phyloP scores from a whole-genome alignment of 2,797 vertebrate genomes.

The Propithecus perrieri region DNA sequence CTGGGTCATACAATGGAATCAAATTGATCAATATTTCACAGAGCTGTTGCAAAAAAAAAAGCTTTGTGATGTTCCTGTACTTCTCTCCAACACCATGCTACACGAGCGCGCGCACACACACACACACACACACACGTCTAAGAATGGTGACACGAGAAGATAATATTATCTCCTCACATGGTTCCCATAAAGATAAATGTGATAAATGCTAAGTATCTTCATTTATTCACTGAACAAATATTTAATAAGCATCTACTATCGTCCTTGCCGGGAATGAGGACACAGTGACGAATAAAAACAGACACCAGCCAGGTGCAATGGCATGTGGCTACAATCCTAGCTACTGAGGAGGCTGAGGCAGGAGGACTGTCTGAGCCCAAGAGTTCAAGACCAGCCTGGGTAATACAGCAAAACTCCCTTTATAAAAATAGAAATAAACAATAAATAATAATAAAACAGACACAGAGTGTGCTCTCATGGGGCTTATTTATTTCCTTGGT shows the following conservation, averaged over 20 bases:
- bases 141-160: neutral
- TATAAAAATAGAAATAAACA: neutral
- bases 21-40: constrained; percentile 75
- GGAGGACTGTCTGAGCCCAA: neutral
- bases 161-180: neutral
- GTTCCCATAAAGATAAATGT: neutral
- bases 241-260: neutral
- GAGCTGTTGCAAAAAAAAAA: neutral
- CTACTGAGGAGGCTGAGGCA: neutral
- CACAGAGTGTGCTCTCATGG: neutral
- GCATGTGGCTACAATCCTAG: neutral
- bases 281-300: neutral
- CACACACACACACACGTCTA: neutral
- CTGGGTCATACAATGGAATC: constrained; percentile 73
- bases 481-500: neutral
- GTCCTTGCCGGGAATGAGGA: neutral
- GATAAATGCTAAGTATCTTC: neutral
- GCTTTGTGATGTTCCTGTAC: neutral
- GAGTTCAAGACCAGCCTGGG: neutral
- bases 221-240: neutral
- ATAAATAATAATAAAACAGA: neutral
- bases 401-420: neutral
- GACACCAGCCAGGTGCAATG: neutral
- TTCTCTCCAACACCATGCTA: neutral
- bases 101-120: neutral